Base-by-base conservation (phyloP, 2,797 vertebrate genomes). In the Alectoris magna region DNA sequence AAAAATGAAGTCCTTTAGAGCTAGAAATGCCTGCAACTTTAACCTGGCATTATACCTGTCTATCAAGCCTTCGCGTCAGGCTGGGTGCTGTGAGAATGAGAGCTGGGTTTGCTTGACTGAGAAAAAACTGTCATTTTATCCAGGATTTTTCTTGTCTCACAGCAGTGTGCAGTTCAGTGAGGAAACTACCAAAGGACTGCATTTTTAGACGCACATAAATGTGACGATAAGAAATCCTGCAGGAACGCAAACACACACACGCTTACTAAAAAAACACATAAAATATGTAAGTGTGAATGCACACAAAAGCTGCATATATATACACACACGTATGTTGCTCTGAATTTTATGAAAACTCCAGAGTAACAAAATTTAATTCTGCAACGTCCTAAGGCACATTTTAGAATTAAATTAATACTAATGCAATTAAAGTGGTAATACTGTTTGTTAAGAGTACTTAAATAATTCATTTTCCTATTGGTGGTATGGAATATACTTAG, bases 381-480 rank as follows among this genome's bases (percentile, higher is more conserved):
- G 53, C 44, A 66, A 88, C 91, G 77, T 82, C 89, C 72, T 88
- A 75, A 79, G 89, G 74, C 60, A 9, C 23, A 51, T 91, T 91
- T 82, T 74, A 77, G 44, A 59, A 68, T 68, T 76, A 74, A 94
- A 90, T 90, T 88, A 90, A 70, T 74, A 73, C 60, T 46, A 64
- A 5, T 84, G 19, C 79, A 91, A 90, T 91, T 96, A 90, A 92
- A 91, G 76, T 72, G 80, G 71, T 84, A 93, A 92, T 88, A 38
- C 15, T 87, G 24, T 92, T 96, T 95, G 88, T 93, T 91, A 58
- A 59, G n/a, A 70, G n/a, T 82, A 46, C 78, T 92, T 94, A 88
- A 93, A 84, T 87, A 90, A 95, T 94, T 87, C 7, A 79, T 95
- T 96, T 92, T 95, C 75, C 74, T 91, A 5, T 87, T 95, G 77